Evolutionary conservation across 2,797 vertebrate species (phyloP), one percentile per base, ranked within the genome.

Genomic region (Cynodonichthys magdalenae): DNA sequence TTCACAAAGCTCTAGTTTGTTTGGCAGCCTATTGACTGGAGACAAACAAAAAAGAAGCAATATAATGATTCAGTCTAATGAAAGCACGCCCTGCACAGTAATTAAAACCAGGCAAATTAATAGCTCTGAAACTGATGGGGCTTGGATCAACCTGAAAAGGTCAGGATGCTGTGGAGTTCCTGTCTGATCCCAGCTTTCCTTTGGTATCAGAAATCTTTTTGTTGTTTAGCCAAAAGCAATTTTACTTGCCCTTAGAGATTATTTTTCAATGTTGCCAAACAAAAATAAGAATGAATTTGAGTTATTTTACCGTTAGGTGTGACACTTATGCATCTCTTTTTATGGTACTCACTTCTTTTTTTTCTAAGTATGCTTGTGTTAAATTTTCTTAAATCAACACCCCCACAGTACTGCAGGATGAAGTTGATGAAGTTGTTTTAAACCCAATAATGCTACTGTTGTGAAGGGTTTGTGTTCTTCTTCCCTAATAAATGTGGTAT

Each of bases 71-170:
- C 24, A 1, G 69, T 51, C 61, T 79, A 71, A 86, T 74, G 74
- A 78, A 78, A 61, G 69, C 60, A 42, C 44, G 63, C 62, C 45
- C 53, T 50, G 60, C 66, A 57, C 61, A 59, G 74, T 77, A 83
- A 89, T 85, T 82, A 85, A 75, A 64, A 79, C 47, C 12, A 36
- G 63, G 28, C 59, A 78, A 74, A 87, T 83, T 11, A 71, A 80
- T 59, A 61, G 67, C 59, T 17, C 49, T 48, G 45, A 63, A 80
- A 64, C 3, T 45, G 71, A 79, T 49, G 48, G 24, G 61, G 20
- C 4, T 45, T 66, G 52, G 63, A 79, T 77, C 51, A 66, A 58
- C 50, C 47, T n/a, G 53, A 61, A 84, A 89, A 89, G 78, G 74
- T 84, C 82, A 82, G 65, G 24, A 31, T 18, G 1, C 59, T 31